Evolutionary conservation across 2,797 vertebrate species (phyloP).

Genomic region (Meda fulgida): DNA sequence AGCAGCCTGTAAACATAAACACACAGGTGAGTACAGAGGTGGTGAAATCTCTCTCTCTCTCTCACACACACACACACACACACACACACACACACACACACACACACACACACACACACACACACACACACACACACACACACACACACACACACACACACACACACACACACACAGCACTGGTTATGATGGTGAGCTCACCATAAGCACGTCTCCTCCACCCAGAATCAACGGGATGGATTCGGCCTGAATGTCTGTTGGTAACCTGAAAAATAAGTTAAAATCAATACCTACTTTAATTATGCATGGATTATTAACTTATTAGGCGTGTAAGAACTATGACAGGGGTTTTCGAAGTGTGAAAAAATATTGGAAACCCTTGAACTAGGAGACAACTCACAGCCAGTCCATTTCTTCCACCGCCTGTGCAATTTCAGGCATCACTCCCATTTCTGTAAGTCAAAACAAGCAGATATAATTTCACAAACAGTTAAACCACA

Average conservation of each 20-base stretch:
- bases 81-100: no score
- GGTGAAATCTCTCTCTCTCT: no score
- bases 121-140: no score
- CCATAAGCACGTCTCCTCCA: conserved; percentile 98
- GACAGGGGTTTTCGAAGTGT: background rate
- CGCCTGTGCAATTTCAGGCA: conserved; percentile 96
- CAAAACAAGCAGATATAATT: conserved; percentile 34
- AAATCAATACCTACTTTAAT: background rate
- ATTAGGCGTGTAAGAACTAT: background rate
- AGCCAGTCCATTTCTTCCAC: conserved; percentile 99
- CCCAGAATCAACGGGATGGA: conserved; percentile 95
- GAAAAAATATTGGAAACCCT: background rate
- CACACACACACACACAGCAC: no score
- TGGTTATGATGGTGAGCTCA: conserved; percentile 63
- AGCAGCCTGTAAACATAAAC: conserved; percentile 83
- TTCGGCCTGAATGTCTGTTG: conserved; percentile 98
- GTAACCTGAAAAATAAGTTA: conserved; percentile 79
- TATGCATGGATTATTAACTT: background rate
- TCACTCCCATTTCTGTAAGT: conserved; percentile 92
- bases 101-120: background rate
- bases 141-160: no score
- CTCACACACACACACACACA: background rate
- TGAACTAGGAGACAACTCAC: conserved; percentile 78
- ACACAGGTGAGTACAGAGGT: conserved; percentile 6
- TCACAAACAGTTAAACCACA: background rate